These are phyloP conservation scores for Neoniphon sammara DNA, from an alignment of 2,797 vertebrate species.

Conservation along the genomic window DNA sequence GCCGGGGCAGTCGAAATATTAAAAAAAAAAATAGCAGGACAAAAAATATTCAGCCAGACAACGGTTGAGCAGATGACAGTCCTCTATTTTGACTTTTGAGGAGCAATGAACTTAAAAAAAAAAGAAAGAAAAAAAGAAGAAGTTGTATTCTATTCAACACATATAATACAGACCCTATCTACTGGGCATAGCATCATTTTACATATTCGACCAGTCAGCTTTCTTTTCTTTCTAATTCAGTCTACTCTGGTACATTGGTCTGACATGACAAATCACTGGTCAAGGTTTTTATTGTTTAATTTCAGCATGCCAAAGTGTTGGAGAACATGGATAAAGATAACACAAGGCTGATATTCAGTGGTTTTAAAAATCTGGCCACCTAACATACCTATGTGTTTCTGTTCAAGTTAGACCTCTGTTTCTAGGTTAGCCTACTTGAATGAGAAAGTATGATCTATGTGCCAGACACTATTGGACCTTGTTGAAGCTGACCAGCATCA, in stretches of 20 bases:
- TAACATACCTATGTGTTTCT: constrained; percentile 39
- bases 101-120: neutral
- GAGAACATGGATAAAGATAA: neutral
- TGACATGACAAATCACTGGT: neutral
- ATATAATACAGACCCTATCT: neutral
- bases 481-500: constrained; percentile 76
- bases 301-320: neutral
- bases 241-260: neutral
- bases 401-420: constrained; percentile 42
- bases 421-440: constrained; percentile 43
- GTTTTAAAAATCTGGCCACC: constrained; percentile 21
- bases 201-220: neutral
- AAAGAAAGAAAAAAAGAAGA: too few relatives aligned
- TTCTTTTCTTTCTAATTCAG: neutral
- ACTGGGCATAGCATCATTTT: neutral
- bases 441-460: constrained; percentile 60
- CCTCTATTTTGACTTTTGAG: neutral
- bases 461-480: constrained; percentile 70
- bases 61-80: neutral
- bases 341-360: constrained; percentile 12
- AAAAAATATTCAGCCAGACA: neutral
- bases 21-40: too few relatives aligned
- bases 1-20: too few relatives aligned
- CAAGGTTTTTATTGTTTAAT: neutral
- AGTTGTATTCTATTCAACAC: neutral